A percentile compares a stretch with the other conserved stretches of the same genome.
phyloP scores from a whole-genome alignment of 2,888 invertebrate species.

The Stenurella melanura region DNA sequence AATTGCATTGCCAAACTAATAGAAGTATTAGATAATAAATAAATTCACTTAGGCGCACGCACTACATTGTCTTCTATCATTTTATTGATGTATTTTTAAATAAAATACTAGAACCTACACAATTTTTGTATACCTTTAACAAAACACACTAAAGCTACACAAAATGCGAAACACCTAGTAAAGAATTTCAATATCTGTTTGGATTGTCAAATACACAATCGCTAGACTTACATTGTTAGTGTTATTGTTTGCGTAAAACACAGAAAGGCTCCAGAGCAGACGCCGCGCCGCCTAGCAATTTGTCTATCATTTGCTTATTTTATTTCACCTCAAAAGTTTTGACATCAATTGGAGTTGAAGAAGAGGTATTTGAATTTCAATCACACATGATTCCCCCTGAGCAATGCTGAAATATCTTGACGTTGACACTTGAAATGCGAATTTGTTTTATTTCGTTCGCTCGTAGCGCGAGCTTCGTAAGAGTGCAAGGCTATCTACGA shows the following conservation, averaged over 20 bases:
- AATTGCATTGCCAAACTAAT: no score
- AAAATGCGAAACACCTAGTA: neutral
- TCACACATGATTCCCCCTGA: slow-evolving; percentile 56
- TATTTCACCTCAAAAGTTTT: slow-evolving; percentile 44
- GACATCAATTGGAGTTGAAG: slow-evolving; percentile 53
- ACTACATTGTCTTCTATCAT: no score
- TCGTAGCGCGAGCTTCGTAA: neutral
- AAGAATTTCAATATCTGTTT: slow-evolving; percentile 2
- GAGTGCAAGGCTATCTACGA: slow-evolving; percentile 5
- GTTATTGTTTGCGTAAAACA: slow-evolving; percentile 5
- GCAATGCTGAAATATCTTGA: slow-evolving; percentile 57
- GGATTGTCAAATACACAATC: neutral
- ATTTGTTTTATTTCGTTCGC: slow-evolving; percentile 21
- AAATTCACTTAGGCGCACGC: no score
- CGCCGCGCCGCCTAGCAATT: slow-evolving; percentile 1
- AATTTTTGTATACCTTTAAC: no score
- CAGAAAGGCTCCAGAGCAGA: neutral
- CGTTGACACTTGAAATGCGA: slow-evolving; percentile 53
- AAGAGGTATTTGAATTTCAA: slow-evolving; percentile 61
- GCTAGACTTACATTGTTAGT: neutral
- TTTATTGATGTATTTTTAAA: no score
- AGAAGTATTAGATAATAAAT: no score
- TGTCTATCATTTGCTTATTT: slow-evolving; percentile 27
- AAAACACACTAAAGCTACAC: no score
- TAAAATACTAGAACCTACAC: no score